These are phyloP conservation scores for Hirudo medicinalis DNA, from an alignment of 1,140 invertebrate genomes.

Conservation along the genomic window DNA sequence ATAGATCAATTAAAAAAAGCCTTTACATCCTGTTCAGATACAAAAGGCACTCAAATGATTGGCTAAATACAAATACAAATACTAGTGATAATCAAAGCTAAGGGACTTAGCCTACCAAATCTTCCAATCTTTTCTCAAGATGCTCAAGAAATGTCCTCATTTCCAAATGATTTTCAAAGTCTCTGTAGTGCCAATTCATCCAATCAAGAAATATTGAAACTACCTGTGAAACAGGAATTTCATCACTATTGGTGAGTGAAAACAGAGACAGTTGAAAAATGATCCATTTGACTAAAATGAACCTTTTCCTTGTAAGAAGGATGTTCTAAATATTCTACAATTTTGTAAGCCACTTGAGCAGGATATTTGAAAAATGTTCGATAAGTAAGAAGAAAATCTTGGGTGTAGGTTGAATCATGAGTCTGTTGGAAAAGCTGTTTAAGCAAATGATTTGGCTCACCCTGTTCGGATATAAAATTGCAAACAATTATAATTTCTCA, in stretches of 20 bases:
- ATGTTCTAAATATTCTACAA: constrained; percentile 64
- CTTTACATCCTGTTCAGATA: too few relatives aligned
- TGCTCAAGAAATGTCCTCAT: constrained; percentile 94
- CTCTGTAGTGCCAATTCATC: constrained; percentile 99
- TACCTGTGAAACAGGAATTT: constrained; percentile 48
- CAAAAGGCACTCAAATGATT: too few relatives aligned
- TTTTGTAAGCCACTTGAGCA: constrained; percentile 65
- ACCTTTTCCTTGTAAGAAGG: constrained; percentile 58
- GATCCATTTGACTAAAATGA: constrained; percentile 19
- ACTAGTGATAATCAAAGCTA: too few relatives aligned
- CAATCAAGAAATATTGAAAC: constrained; percentile 83
- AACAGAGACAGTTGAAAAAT: too few relatives aligned
- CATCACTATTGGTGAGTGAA: constrained; percentile 40
- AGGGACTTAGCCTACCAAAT: not conserved
- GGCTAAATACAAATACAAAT: too few relatives aligned
- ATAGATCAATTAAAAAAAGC: too few relatives aligned
- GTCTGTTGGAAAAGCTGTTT: constrained; percentile 78
- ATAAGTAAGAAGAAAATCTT: constrained; percentile 95
- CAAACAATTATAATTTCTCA: too few relatives aligned
- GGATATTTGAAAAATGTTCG: constrained; percentile 81
- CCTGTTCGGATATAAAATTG: constrained; percentile 40
- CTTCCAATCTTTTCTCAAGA: constrained; percentile 55
- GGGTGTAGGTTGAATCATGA: constrained; percentile 89
- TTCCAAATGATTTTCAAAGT: constrained; percentile 84
- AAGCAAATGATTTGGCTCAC: constrained; percentile 77